Base-by-base conservation (phyloP, 1,140 invertebrate genomes). In the Cotesia typhae region DNA sequence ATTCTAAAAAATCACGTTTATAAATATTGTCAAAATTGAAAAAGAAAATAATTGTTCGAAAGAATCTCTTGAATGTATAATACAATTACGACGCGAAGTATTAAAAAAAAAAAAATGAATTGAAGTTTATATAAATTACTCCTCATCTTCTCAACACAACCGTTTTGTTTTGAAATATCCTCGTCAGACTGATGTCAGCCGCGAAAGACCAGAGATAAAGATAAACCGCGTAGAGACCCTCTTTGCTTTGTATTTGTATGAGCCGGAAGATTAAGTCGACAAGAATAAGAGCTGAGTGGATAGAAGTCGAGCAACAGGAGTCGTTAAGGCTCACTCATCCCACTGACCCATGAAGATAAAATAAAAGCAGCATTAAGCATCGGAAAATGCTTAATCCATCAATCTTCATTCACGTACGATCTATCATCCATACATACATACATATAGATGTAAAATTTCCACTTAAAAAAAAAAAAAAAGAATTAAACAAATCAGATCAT, bases 321-420 rank as follows among this genome's bases (percentile, higher is more conserved):
- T 37, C 36, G 12, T 14, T 47, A 41, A 47, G 17, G 37, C 14
- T 28, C 7, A 12, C 28, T 37, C 14, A 63, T 38, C 63, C 36
- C 75, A 77, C 78, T 86, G 84, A 86, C 85, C 85, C 85, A 74
- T 80, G 77, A 80, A 85, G 85, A 86, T 86, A 86, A 83, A 17
- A 75, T 74, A 78, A 55, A 69, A 35, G 61, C 28, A 28, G 1
- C 28, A 28, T 28, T 28, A 28, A 28, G 28, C 77, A 76, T 80
- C 76, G 77, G 76, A 75, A 80, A 84, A 47, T 47, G 10, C 41
- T 47, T 47, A 2, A 83, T 73, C 76, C 80, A 75, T 79, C 76
- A 72, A 77, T 75, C 73, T 75, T 70, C 47, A 12, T 70, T 61
- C 70, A 41, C 10, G 36, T 71, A 51, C 71, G 10, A 47, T 10